Base-by-base conservation (phyloP, 2,113 vertebrate genomes). In the Chaetura pelagica region DNA sequence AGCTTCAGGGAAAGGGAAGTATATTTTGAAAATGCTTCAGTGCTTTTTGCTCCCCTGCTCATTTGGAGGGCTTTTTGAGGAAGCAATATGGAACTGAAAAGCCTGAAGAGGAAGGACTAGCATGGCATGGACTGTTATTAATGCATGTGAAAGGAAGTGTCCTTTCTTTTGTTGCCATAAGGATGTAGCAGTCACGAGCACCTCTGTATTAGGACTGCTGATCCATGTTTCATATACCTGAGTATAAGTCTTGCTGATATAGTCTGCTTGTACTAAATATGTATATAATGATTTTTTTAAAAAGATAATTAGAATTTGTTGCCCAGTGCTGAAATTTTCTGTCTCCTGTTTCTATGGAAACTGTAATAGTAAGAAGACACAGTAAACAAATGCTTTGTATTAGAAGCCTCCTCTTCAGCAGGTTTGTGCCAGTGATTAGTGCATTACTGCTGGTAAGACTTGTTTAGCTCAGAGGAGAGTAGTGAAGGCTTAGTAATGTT, bases 281-380 rank as follows among this genome's bases (percentile, higher is more conserved):
- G 30, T 84, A 58, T 44, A 44, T 69, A 51, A 79, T 3, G 6
- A 58, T 73, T 87, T 48, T 89, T 95, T 89, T 9, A 52, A 79
- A 91, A 87, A 84, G 48, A 93, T 92, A 35, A 78, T 96, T 91
- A 84, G 74, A 95, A 94, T 93, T 85, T 95, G 74, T 94, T 96
- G 75, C 87, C 79, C 77, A 44, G 55, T 81, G 51, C 64, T 89
- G 81, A 95, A 95, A 87, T 95, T 96, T 96, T 82, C 69, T 78
- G 75, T 83, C 44, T 87, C 40, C 58, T 46, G 95, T 97, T 97
- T 90, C 96, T 93, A 95, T 97, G 95, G 97, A 93, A 95, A 97
- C 96, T 55, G 87, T 84, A 82, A 92, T 57, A 94, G 73, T 90
- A 95, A 87, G 74, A 94, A 94, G 82, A 89, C 84, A 73, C 72